These are phyloP conservation scores for Hyperopisus bebe DNA, from an alignment of 2,113 vertebrate genomes.

Conservation along the genomic window DNA sequence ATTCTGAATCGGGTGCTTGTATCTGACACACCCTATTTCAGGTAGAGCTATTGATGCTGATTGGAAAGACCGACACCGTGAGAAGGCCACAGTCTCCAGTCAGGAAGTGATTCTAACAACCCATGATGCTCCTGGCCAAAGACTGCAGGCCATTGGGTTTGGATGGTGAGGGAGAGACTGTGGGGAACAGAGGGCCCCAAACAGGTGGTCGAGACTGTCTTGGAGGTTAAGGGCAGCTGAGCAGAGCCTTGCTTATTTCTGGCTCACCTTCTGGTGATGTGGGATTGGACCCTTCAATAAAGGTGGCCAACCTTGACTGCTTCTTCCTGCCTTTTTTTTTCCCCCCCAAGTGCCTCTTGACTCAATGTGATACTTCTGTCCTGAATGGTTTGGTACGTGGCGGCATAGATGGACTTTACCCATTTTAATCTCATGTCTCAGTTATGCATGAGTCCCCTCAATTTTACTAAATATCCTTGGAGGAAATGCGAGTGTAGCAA, in stretches of 20 bases:
- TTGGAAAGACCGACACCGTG: not conserved
- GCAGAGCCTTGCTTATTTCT: not conserved
- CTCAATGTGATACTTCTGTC: not conserved
- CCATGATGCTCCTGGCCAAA: not conserved
- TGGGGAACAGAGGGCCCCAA: not conserved
- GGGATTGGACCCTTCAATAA: not conserved
- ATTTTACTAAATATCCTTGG: not conserved
- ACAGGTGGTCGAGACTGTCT: not conserved
- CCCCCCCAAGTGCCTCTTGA: not conserved
- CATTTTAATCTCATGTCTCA: not conserved
- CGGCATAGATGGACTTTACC: not conserved
- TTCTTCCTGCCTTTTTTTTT: not conserved
- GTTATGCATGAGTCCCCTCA: not conserved
- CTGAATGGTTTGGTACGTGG: not conserved
- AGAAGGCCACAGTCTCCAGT: slow-evolving; percentile 21
- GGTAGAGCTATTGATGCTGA: slow-evolving; percentile 1
- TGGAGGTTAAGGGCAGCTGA: not conserved
- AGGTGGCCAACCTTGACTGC: not conserved
- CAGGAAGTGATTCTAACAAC: not conserved
- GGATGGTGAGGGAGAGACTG: not conserved
- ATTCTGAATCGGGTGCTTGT: no score
- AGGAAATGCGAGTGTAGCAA: not conserved
- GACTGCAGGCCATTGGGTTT: not conserved
- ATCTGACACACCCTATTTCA: not conserved
- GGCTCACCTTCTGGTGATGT: not conserved